Evolutionary conservation across 2,888 invertebrate species (phyloP).

Genomic region (Hylaea fasciaria): DNA sequence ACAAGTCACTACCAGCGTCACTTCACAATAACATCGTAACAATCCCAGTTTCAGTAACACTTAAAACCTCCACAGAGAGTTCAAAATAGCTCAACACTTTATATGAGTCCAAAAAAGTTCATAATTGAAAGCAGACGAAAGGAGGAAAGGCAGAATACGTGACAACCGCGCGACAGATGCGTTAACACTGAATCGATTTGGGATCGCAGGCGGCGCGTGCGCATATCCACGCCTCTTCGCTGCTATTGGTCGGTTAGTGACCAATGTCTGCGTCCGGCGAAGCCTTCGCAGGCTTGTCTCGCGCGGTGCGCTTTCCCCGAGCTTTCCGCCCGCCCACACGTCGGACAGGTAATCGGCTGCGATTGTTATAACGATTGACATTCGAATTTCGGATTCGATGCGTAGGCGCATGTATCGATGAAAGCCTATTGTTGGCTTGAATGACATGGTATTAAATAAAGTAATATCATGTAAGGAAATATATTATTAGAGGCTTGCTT

Average conservation of each 20-base stretch:
- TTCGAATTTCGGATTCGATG: conserved; percentile 55
- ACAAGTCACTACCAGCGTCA: conserved; percentile 57
- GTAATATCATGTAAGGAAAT: conserved; percentile 22
- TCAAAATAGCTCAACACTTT: conserved; percentile 47
- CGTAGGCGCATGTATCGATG: conserved; percentile 72
- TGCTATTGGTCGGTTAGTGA: conserved; percentile 60
- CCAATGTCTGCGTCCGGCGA: conserved; percentile 66
- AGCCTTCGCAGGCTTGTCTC: conserved; percentile 58
- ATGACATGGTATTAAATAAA: conserved; percentile 42
- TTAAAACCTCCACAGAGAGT: conserved; percentile 44
- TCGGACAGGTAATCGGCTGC: conserved; percentile 69
- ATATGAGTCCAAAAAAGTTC: conserved; percentile 67
- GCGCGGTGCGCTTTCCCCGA: conserved; percentile 56
- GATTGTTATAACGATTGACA: conserved; percentile 59
- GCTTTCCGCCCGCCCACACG: conserved; percentile 75
- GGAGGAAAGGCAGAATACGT: conserved; percentile 56
- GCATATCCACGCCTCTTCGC: conserved; percentile 66
- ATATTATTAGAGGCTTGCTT: conserved; percentile 14
- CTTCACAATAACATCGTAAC: conserved; percentile 71
- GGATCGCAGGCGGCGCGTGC: conserved; percentile 75
- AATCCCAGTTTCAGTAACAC: conserved; percentile 46
- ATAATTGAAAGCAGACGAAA: conserved; percentile 65
- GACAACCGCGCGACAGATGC: conserved; percentile 71
- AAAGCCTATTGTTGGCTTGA: conserved; percentile 59
- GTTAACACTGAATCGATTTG: conserved; percentile 70